Percentiles rank a stretch among this genome's conserved stretches.
Evolutionary conservation across 2,113 vertebrate species (phyloP).

Genomic region (Scomber scombrus): DNA sequence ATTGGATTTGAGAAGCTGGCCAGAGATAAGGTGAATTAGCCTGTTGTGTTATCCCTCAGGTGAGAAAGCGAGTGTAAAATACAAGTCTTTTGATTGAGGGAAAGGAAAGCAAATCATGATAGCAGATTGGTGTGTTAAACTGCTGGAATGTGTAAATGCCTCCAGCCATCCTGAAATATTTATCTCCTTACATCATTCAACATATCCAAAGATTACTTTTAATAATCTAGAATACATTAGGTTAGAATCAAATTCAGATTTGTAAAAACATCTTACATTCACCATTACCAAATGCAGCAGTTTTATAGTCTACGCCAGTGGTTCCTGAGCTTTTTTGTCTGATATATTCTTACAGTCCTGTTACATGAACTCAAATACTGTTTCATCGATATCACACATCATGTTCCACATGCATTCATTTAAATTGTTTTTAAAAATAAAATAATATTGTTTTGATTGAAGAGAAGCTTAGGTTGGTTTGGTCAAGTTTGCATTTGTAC

Average conservation of each 20-base stretch:
- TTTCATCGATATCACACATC: too few relatives aligned
- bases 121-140: conserved; percentile 43
- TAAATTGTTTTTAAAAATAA: too few relatives aligned
- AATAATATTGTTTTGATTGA: too few relatives aligned
- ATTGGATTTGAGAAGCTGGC: conserved; percentile 69
- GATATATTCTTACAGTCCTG: background rate
- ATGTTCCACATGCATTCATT: too few relatives aligned
- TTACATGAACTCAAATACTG: background rate
- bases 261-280: background rate
- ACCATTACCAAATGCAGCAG: background rate
- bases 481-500: too few relatives aligned
- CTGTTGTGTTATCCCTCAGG: conserved; percentile 62
- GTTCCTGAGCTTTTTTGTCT: background rate
- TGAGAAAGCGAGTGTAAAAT: conserved; percentile 56
- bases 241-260: conserved; percentile 6
- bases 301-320: background rate
- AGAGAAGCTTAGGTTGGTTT: too few relatives aligned
- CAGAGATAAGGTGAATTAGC: conserved; percentile 72
- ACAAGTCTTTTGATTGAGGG: conserved; percentile 37
- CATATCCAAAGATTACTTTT: conserved; percentile 12
- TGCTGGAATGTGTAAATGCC: conserved; percentile 55
- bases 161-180: conserved; percentile 56
- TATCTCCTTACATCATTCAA: conserved; percentile 38
- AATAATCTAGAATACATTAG: conserved; percentile 17
- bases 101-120: conserved; percentile 45